Evolutionary conservation across 2,113 vertebrate species (phyloP), one percentile per base, ranked within the genome.

Genomic region (Lepus timidus): DNA sequence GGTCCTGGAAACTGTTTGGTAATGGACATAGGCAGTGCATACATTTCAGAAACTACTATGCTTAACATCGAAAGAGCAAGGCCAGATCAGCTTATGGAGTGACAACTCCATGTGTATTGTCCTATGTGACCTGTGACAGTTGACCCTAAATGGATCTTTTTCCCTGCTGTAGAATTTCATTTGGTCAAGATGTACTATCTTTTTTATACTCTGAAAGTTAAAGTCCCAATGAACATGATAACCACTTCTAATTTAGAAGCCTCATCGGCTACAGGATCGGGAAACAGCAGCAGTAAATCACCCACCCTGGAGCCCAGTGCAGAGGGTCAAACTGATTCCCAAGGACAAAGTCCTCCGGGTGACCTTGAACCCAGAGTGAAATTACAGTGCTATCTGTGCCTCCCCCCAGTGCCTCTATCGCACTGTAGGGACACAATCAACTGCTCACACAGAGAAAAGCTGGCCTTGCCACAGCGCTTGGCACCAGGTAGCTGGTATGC

Each of bases 191-290:
- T 89, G 74, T 95, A 74, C 51, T 87, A 12, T 93, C 36, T 94
- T 93, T 89, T 88, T 88, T 67, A 85, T 71, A 31, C 33, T 36
- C 52, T 67, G 83, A 95, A 91, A 80, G 49, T 61, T 90, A 84
- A 85, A 93, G 84, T 92, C 22, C 0, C 58, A 74, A 23, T 65
- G 58, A 76, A 23, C 20, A 33, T 9, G 49, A 75, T 62, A 87
- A 89, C 75, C n/a, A 67, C 67, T 80, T 86, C 67, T 68, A 55
- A 91, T 62, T 92, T 6, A 1, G 70, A 91, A 83, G 91, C 39
- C n/a, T 88, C 44, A 33, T 58, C 70, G 75, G 86, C 83, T 96
- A 33, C 64, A 71, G 67, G 52, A 14, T 70, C 68, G 65, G 68
- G 76, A 71, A 73, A 20, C 1, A 55, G 4, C 1, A 44, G 51